phyloP scores from a whole-genome alignment of 2,888 invertebrate genomes.

The Nycteola revayana region DNA sequence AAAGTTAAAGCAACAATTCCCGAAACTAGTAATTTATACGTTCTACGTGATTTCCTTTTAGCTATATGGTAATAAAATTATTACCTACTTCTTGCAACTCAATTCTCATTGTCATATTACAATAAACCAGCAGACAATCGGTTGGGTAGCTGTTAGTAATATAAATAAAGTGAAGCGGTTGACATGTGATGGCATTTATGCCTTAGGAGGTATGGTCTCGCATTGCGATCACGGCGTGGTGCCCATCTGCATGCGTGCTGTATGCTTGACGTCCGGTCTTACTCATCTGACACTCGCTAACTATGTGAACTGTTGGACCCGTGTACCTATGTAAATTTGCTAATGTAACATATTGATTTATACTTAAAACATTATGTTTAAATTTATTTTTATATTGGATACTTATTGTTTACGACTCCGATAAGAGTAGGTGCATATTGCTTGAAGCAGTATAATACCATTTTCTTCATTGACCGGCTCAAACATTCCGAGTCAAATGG shows the following conservation, averaged over 20 bases:
- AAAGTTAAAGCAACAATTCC: constrained; percentile 45
- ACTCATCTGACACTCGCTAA: constrained; percentile 67
- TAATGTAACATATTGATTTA: too few relatives aligned
- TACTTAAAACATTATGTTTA: too few relatives aligned
- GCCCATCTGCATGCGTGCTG: constrained; percentile 70
- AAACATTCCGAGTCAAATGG: too few relatives aligned
- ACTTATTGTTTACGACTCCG: too few relatives aligned
- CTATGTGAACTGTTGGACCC: constrained; percentile 48
- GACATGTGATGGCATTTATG: constrained; percentile 75
- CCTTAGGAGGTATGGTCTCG: constrained; percentile 69
- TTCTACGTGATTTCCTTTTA: constrained; percentile 72
- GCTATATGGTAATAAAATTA: constrained; percentile 52
- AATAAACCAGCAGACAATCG: constrained; percentile 62
- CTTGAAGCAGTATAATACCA: too few relatives aligned
- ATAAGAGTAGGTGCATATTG: too few relatives aligned
- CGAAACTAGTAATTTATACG: constrained; percentile 40
- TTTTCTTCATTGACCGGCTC: too few relatives aligned
- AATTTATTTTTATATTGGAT: too few relatives aligned
- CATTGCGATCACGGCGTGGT: constrained; percentile 67
- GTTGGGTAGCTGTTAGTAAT: constrained; percentile 63
- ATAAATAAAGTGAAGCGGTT: constrained; percentile 59
- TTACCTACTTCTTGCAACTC: constrained; percentile 46
- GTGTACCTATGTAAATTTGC: too few relatives aligned
- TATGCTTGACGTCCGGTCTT: constrained; percentile 72
- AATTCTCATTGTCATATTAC: constrained; percentile 69